phyloP scores from a whole-genome alignment of 2,888 invertebrate species.

The Campopleginae sp. region DNA sequence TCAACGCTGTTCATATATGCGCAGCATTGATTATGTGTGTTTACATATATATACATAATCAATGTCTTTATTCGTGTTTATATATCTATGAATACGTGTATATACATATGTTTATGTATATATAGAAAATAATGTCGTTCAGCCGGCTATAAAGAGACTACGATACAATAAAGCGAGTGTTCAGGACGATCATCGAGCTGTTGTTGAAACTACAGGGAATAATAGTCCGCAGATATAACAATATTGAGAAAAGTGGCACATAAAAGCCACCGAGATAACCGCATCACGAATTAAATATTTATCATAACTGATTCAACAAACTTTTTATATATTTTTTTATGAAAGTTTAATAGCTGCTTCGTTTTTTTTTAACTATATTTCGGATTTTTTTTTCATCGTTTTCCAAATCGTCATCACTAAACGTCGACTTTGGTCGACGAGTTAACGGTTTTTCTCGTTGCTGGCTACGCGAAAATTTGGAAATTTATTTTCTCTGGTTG shows the following conservation, averaged over 20 bases:
- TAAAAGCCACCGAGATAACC: neutral
- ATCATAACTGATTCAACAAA: neutral
- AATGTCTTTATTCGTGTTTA: conserved; percentile 4
- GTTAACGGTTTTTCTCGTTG: neutral
- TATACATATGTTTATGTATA: neutral
- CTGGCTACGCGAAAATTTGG: neutral
- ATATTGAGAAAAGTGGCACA: neutral
- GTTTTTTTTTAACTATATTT: neutral
- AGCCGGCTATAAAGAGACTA: conserved; percentile 13
- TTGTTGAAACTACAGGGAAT: conserved; percentile 12
- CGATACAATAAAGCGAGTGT: conserved; percentile 17
- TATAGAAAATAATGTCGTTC: conserved; percentile 16
- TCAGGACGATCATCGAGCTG: conserved; percentile 10
- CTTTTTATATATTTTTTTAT: neutral
- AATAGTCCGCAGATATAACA: neutral
- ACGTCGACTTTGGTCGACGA: neutral
- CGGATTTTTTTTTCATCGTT: neutral
- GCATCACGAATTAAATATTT: neutral
- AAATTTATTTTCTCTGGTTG: neutral
- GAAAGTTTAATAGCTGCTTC: neutral
- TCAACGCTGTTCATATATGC: conserved; percentile 54
- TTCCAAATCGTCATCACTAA: neutral
- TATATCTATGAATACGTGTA: neutral
- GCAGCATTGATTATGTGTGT: conserved; percentile 31
- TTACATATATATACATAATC: neutral